Evolutionary conservation across 2,888 invertebrate genomes (phyloP), one percentile per base, ranked within the genome.

Genomic region (Pseudeuparius sepicola): DNA sequence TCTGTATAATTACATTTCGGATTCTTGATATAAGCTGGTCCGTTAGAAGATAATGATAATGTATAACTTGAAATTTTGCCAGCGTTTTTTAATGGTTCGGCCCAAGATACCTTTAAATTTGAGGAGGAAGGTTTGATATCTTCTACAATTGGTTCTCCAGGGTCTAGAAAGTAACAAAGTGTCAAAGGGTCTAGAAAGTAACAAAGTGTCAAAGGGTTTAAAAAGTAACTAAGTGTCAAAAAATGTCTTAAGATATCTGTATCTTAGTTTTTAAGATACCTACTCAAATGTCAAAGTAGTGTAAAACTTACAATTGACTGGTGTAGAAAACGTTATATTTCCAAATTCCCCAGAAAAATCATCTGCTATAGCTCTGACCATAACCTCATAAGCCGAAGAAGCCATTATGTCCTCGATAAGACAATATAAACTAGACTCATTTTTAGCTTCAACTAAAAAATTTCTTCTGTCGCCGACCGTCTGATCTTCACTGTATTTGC

Each of bases 241-340:
- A n/a, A n/a, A n/a, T n/a, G n/a, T n/a, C n/a, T n/a, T n/a, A n/a
- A n/a, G n/a, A n/a, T n/a, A n/a, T n/a, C n/a, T n/a, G n/a, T n/a
- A n/a, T n/a, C n/a, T n/a, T n/a, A n/a, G n/a, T n/a, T n/a, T n/a
- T n/a, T n/a, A n/a, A n/a, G n/a, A n/a, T n/a, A n/a, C n/a, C n/a
- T n/a, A n/a, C n/a, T n/a, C n/a, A n/a, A n/a, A n/a, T n/a, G n/a
- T n/a, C n/a, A n/a, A 18, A 7, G 12, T 31, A 12, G 7, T 14
- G 4, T 15, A 24, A 11, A 31, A 31, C 40, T 37, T 31, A 43
- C 43, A 34, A 31, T 43, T 39, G 18, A 41, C 43, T 18, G 11
- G 18, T n/a, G 40, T 38, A 14, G 6, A 4, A 37, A 38, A 40
- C 4, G 20, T 10, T 3, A 7, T 14, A 18, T 14, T 20, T 11